These are phyloP conservation scores for Eupeodes luniger DNA, from an alignment of 2,888 invertebrate genomes.

Conservation along the genomic window DNA sequence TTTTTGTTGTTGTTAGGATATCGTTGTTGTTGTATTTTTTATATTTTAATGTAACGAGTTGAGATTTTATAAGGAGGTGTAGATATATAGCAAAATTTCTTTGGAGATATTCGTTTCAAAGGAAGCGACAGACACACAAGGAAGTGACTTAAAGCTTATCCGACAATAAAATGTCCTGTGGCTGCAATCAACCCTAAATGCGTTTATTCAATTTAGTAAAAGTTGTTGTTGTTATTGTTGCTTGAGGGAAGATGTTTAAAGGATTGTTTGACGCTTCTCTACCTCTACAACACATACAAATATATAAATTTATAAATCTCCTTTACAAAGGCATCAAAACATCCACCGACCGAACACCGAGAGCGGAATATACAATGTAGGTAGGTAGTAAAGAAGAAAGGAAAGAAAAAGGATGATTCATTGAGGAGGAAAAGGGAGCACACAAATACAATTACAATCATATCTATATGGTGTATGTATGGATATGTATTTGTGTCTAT, in stretches of 20 bases:
- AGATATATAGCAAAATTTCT: background rate
- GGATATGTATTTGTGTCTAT: background rate
- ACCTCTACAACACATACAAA: no score
- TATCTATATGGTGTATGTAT: background rate
- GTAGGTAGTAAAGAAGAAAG: background rate
- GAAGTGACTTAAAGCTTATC: conserved; percentile 39
- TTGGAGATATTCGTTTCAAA: background rate
- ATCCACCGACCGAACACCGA: background rate
- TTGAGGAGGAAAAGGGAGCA: background rate
- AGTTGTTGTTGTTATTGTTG: background rate
- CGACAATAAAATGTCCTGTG: conserved; percentile 50
- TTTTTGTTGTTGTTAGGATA: conserved; percentile 12
- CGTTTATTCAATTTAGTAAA: conserved; percentile 52
- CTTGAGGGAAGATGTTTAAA: background rate
- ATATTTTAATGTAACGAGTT: conserved; percentile 42
- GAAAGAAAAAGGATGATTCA: conserved; percentile 12
- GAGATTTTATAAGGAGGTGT: background rate
- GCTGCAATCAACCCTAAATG: conserved; percentile 59
- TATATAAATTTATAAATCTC: background rate
- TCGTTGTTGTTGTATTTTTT: background rate
- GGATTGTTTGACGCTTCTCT: background rate
- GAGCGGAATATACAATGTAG: background rate
- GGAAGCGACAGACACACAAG: conserved; percentile 8
- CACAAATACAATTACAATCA: background rate
- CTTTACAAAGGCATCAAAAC: conserved; percentile 10